phyloP scores from a whole-genome alignment of 1,140 invertebrate genomes.

The Drosophila jambulina region DNA sequence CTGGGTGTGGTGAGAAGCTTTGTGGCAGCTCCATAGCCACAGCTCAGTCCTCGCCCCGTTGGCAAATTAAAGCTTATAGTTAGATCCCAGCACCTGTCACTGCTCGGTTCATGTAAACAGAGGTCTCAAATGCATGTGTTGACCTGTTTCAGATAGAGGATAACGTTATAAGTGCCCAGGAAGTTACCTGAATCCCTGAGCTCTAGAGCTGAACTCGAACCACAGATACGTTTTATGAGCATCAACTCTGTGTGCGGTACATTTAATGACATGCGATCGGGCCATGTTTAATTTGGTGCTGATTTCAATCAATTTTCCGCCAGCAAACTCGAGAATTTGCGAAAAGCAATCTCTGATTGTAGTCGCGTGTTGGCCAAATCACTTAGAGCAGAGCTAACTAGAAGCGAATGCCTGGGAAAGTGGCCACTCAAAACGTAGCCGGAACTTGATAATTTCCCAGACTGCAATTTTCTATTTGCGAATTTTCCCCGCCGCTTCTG shows the following conservation, averaged over 20 bases:
- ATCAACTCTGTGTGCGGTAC: neutral
- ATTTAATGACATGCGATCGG: constrained; percentile 36
- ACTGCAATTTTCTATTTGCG: constrained; percentile 62
- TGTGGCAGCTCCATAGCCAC: constrained; percentile 11
- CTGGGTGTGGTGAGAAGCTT: constrained; percentile 52
- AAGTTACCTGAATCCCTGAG: neutral
- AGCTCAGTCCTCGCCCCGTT: neutral
- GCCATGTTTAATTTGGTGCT: neutral
- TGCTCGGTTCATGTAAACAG: constrained; percentile 7
- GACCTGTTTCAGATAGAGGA: neutral
- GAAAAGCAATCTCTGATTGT: constrained; percentile 8
- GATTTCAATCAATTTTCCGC: constrained; percentile 28
- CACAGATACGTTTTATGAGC: neutral
- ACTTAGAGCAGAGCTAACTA: constrained; percentile 20
- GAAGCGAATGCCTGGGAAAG: constrained; percentile 27
- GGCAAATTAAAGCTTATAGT: constrained; percentile 2
- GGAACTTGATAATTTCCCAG: constrained; percentile 68
- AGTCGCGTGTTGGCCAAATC: constrained; percentile 19
- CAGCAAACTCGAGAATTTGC: constrained; percentile 13
- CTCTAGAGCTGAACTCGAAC: neutral
- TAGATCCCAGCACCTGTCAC: neutral
- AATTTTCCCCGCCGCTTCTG: constrained; percentile 46
- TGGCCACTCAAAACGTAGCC: constrained; percentile 25
- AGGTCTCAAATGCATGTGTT: neutral
- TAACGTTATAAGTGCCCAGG: neutral